Evolutionary conservation across 2,888 invertebrate genomes (phyloP).

Genomic region (Eupithecia pulchellata): DNA sequence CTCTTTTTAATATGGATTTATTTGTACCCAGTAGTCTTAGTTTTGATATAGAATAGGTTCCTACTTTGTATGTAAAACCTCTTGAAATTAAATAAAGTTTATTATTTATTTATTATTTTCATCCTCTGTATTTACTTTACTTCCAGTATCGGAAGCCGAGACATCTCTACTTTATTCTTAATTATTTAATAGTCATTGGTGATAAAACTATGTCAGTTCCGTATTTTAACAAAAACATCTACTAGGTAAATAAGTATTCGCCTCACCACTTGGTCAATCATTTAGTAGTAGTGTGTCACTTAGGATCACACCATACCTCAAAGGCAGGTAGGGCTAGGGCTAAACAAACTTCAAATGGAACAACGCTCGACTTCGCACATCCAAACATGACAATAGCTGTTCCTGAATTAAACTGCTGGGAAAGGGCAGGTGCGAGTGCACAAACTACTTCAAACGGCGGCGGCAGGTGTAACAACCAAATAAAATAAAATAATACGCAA

Average conservation of each 20-base stretch:
- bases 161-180: neutral
- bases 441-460: conserved; percentile 9
- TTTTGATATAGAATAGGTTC: too few relatives aligned
- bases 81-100: too few relatives aligned
- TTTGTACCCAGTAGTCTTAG: too few relatives aligned
- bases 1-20: too few relatives aligned
- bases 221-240: too few relatives aligned
- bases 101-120: too few relatives aligned
- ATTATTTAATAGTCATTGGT: too few relatives aligned
- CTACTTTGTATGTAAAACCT: too few relatives aligned
- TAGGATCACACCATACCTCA: conserved; percentile 18
- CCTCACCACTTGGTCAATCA: too few relatives aligned
- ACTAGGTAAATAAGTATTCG: too few relatives aligned
- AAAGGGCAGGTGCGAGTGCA: conserved; percentile 10
- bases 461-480: neutral
- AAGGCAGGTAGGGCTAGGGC: conserved; percentile 14
- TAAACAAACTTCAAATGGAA: conserved; percentile 27
- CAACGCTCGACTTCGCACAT: conserved; percentile 29
- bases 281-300: conserved; percentile 19
- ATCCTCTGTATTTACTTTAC: neutral
- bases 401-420: conserved; percentile 14
- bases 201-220: too few relatives aligned
- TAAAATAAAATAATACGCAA: neutral
- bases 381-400: conserved; percentile 26
- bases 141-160: neutral